Base-by-base conservation (phyloP, 2,113 vertebrate genomes). In the Azemiops feae region DNA sequence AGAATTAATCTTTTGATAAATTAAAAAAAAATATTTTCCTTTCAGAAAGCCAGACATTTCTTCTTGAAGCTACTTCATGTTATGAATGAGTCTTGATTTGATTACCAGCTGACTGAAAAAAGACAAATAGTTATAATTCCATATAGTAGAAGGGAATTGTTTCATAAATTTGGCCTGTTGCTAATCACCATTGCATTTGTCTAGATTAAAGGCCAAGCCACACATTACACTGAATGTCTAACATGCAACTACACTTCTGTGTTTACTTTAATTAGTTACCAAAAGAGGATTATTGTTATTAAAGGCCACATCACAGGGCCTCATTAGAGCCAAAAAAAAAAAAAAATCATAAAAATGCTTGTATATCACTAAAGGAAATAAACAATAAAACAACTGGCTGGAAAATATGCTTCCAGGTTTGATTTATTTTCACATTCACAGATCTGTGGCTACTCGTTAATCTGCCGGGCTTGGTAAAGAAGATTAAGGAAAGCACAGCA, bases 1-100 rank as follows among this genome's bases (percentile, higher is more conserved):
- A 94, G 95, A 96, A 94, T 94, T 96, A 95, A 96, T 95, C 87
- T 95, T 96, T 94, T 95, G 88, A 94, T 96, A 57, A 94, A 74
- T 25, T n/a, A 47, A 47, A 85, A 88, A 88, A 86, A 95, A 88
- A 86, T 88, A 91, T 50, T 92, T 74, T 45, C 57, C 85, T 87
- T 93, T 47, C 30, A 11, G 1, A 12, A 34, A 87, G 93, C 45
- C 88, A 92, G 92, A 54, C 60, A 93, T 94, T 93, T 81, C 93
- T 96, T 95, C 96, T 95, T 64, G 87, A 96, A 94, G 92, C 89
- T 87, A 92, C 93, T 95, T 57, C 54, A 30, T 93, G 39, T 69
- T 43, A 94, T 50, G 88, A 74, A 54, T 87, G 91, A 50, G 90
- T 96, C 93, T 94, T 92, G 34, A 43, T 53, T 22, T 60, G 88